Conservation (phyloP, 1,140 invertebrate genomes). For the Sinella curviseta region DNA sequence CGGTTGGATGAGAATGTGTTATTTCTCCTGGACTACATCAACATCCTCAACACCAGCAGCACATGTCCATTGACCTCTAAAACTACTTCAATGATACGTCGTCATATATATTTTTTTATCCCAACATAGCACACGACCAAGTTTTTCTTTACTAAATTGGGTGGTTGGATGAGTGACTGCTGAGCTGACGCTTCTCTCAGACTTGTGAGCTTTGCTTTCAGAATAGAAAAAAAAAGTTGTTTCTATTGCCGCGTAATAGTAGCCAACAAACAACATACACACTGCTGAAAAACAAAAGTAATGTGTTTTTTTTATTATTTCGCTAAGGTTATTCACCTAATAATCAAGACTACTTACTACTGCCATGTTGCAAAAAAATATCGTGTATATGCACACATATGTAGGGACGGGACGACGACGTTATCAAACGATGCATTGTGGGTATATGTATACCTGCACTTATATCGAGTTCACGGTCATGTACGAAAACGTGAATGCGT, state of each 20-base stretch:
- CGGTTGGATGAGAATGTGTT: no score
- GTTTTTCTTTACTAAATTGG: no score
- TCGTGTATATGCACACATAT: not conserved
- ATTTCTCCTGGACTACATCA: no score
- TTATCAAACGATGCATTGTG: not conserved
- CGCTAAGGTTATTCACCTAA: not conserved
- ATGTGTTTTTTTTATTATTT: not conserved
- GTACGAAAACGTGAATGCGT: not conserved
- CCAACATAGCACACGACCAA: not conserved
- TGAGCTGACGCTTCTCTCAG: no score
- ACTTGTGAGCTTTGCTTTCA: not conserved
- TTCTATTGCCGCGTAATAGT: not conserved
- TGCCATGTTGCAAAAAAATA: not conserved
- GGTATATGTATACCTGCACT: not conserved
- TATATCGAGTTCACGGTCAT: constrained; percentile 7
- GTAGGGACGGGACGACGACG: no score
- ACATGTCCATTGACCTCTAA: constrained; percentile 12
- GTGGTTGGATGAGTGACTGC: no score
- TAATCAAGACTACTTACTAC: no score
- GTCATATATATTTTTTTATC: not conserved
- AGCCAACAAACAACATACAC: not conserved
- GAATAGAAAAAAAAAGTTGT: no score
- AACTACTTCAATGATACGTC: not conserved
- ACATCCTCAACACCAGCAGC: no score
- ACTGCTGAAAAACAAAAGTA: not conserved